Conservation (phyloP, 2,888 invertebrate species). For the Scaptodrosophila latifasciaeformis region DNA sequence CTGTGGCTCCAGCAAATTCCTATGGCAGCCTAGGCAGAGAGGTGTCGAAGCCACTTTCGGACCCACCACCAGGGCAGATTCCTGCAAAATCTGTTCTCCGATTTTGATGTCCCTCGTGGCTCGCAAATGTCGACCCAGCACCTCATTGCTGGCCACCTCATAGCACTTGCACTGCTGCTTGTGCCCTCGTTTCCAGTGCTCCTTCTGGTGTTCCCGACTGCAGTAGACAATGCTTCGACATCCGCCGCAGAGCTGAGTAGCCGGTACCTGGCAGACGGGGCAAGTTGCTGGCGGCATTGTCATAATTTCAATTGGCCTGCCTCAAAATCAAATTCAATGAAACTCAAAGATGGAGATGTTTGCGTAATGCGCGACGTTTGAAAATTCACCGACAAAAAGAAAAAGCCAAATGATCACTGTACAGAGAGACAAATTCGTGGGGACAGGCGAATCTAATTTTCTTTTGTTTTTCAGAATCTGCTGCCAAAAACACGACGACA, state of each 20-base stretch:
- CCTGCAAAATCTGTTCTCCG: constrained; percentile 82
- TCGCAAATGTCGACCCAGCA: constrained; percentile 79
- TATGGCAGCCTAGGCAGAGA: constrained; percentile 81
- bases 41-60: constrained; percentile 80
- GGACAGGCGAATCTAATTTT: constrained; percentile 26
- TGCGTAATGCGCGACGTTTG: constrained; percentile 51
- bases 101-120: constrained; percentile 82
- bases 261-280: constrained; percentile 79
- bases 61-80: constrained; percentile 81
- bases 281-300: constrained; percentile 72
- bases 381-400: constrained; percentile 47
- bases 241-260: constrained; percentile 81
- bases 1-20: constrained; percentile 67
- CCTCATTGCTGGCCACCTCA: constrained; percentile 76
- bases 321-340: not conserved
- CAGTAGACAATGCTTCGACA: constrained; percentile 84
- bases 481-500: constrained; percentile 4
- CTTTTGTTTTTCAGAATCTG: constrained; percentile 42
- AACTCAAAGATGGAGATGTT: constrained; percentile 22
- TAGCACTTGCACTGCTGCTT: constrained; percentile 78
- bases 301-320: not conserved
- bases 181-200: constrained; percentile 83
- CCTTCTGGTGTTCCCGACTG: constrained; percentile 82
- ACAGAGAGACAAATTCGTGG: constrained; percentile 11
- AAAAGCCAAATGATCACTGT: no score